Evolutionary conservation across 30 jellyfish, hydroid and myxozoan species (phyloP).

Genomic region (Mastigias papua): DNA sequence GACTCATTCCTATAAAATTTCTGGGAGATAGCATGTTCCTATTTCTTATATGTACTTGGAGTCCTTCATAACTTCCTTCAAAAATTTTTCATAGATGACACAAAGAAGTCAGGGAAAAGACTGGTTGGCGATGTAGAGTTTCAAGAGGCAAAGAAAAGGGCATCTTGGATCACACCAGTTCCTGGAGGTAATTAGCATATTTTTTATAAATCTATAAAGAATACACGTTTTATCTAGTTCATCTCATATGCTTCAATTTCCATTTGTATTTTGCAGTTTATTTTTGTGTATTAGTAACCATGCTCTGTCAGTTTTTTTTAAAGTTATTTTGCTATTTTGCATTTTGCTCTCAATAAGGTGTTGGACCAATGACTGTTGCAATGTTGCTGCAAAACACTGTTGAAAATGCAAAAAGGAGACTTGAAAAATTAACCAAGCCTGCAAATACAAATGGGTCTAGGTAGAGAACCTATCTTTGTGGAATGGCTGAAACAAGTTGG

Average conservation of each 20-base stretch:
- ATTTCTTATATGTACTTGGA: too few relatives aligned
- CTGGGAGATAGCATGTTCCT: too few relatives aligned
- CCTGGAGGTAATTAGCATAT: slow-evolving; percentile 99
- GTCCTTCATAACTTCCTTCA: too few relatives aligned
- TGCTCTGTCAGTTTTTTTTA: too few relatives aligned
- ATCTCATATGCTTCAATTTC: too few relatives aligned
- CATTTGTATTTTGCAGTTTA: too few relatives aligned
- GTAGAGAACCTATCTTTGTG: neutral
- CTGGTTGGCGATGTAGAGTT: slow-evolving; percentile 95
- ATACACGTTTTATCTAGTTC: too few relatives aligned
- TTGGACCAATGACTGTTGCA: slow-evolving; percentile 99
- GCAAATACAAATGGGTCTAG: neutral
- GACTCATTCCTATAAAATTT: too few relatives aligned
- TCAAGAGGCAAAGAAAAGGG: slow-evolving; percentile 85
- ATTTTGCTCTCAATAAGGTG: slow-evolving; percentile 75
- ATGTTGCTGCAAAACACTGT: slow-evolving; percentile 93
- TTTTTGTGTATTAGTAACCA: too few relatives aligned
- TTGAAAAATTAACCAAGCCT: neutral
- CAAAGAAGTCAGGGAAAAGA: slow-evolving; percentile 91
- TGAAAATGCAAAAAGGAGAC: slow-evolving; percentile 84
- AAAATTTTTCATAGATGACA: slow-evolving; percentile 56
- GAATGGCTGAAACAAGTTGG: neutral
- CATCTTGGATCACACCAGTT: slow-evolving; percentile 98
- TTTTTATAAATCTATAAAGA: too few relatives aligned
- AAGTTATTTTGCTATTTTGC: too few relatives aligned